These are phyloP conservation scores for Ruditapes philippinarum DNA, from an alignment of 1,140 invertebrate genomes.

Conservation along the genomic window DNA sequence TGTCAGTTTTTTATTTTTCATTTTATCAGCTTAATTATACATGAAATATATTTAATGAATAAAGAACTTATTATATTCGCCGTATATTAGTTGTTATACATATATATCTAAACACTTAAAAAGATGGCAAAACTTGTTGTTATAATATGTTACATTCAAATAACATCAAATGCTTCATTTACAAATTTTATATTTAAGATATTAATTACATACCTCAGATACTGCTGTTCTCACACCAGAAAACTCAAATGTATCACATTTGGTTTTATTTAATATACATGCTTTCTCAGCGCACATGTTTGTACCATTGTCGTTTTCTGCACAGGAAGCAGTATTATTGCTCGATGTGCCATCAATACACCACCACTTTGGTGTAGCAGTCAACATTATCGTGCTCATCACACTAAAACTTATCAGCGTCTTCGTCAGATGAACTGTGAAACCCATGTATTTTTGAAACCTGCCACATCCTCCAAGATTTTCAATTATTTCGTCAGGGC, in stretches of 20 bases:
- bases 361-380: slow-evolving; percentile 18
- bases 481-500: slow-evolving; percentile 29
- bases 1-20: too few species aligned
- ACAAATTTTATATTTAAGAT: too few species aligned
- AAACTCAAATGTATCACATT: slow-evolving; percentile 3
- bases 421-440: slow-evolving; percentile 9
- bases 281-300: background rate
- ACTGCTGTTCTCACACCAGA: background rate
- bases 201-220: slow-evolving; percentile 32
- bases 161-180: too few species aligned
- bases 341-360: background rate
- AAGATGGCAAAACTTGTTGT: too few species aligned
- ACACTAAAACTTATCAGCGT: slow-evolving; percentile 13
- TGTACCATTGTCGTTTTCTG: background rate
- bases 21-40: too few species aligned
- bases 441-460: background rate
- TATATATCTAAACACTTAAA: too few species aligned
- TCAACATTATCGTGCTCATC: background rate
- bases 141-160: too few species aligned
- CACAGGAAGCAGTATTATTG: background rate
- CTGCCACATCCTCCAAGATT: slow-evolving; percentile 39
- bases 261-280: background rate
- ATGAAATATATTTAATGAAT: too few species aligned
- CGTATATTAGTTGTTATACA: too few species aligned
- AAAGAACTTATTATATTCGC: too few species aligned